phyloP scores from a whole-genome alignment of 2,113 vertebrate species.

The Colinus virginianus region DNA sequence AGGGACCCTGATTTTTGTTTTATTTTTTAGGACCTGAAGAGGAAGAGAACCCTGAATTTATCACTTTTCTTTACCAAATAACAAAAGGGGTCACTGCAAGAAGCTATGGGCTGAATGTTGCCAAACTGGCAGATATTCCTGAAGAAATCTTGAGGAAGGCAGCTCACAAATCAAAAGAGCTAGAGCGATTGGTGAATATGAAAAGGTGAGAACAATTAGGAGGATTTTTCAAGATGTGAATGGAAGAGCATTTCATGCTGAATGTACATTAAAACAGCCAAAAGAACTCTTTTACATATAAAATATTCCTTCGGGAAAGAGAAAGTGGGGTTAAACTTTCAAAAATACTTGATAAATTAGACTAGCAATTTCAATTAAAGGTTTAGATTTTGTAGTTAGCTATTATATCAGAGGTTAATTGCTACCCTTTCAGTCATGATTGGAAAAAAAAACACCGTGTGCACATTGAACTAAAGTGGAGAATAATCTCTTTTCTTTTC shows the following conservation, averaged over 20 bases:
- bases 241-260: background rate
- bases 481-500: background rate
- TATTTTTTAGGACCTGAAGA: conserved; percentile 61
- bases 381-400: background rate
- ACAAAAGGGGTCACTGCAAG: conserved; percentile 90
- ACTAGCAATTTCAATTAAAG: background rate
- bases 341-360: background rate
- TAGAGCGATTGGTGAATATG: conserved; percentile 84
- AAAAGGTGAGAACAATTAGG: conserved; percentile 84
- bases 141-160: conserved; percentile 87
- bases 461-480: background rate
- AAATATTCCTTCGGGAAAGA: background rate
- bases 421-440: background rate
- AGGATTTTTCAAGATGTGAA: background rate
- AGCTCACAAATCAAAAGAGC: conserved; percentile 89
- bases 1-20: background rate
- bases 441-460: background rate
- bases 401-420: background rate
- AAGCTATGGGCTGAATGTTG: conserved; percentile 96
- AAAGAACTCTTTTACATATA: background rate
- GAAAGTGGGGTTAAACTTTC: background rate
- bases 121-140: conserved; percentile 91
- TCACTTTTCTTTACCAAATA: conserved; percentile 97
- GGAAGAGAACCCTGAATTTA: conserved; percentile 86
- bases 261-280: background rate